phyloP scores from a whole-genome alignment of 2,888 invertebrate genomes.

The Rhamphomyia laevipes region DNA sequence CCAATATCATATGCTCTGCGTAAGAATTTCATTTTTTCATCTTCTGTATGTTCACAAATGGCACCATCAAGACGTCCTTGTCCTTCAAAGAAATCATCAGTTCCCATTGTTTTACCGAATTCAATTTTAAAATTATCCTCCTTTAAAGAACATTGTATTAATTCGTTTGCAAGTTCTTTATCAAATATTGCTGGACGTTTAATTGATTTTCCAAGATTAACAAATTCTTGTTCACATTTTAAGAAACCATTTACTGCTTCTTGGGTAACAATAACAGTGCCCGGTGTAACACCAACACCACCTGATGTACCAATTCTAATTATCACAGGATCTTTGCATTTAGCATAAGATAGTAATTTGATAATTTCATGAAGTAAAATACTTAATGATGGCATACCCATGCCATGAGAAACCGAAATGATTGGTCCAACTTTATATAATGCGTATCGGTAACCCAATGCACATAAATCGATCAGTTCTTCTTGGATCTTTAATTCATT shows the following conservation, averaged over 20 bases:
- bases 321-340: slow-evolving; percentile 74
- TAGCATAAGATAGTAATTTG: slow-evolving; percentile 88
- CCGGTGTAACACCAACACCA: slow-evolving; percentile 79
- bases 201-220: slow-evolving; percentile 71
- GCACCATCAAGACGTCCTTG: slow-evolving; percentile 68
- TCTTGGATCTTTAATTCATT: slow-evolving; percentile 69
- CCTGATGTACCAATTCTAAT: slow-evolving; percentile 90
- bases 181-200: slow-evolving; percentile 73
- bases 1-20: slow-evolving; percentile 40
- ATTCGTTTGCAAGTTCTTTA: slow-evolving; percentile 45
- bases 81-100: slow-evolving; percentile 74
- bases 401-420: slow-evolving; percentile 59
- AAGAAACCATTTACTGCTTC: slow-evolving; percentile 81
- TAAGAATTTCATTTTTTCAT: slow-evolving; percentile 53
- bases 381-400: slow-evolving; percentile 94
- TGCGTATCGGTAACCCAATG: slow-evolving; percentile 77
- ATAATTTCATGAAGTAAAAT: slow-evolving; percentile 94
- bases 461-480: slow-evolving; percentile 70
- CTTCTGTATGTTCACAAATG: slow-evolving; percentile 52
- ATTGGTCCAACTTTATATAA: slow-evolving; percentile 55
- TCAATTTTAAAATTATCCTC: slow-evolving; percentile 43
- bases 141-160: slow-evolving; percentile 23
- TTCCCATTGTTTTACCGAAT: slow-evolving; percentile 59
- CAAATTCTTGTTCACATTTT: slow-evolving; percentile 68
- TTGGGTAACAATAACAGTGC: slow-evolving; percentile 85